Conservation (phyloP, 92 coral and sea anemone species). For the Bergia sp. region DNA sequence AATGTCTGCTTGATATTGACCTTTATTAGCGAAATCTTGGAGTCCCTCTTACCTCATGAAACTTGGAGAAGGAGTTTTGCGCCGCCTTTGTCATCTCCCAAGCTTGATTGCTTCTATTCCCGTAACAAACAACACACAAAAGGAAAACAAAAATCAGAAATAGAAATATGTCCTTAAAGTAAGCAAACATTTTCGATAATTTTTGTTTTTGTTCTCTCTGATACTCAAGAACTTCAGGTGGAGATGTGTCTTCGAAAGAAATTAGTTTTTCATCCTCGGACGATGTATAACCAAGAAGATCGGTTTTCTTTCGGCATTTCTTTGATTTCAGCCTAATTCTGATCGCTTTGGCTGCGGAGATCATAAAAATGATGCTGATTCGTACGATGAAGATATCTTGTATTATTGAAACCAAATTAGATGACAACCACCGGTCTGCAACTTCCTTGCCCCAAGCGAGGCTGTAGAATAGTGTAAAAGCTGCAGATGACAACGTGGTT, state of each 20-base stretch:
- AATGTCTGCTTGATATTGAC: not conserved
- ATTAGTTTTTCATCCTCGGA: not conserved
- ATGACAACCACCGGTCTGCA: conserved; percentile 30
- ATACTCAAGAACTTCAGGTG: conserved; percentile 1
- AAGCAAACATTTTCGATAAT: not conserved
- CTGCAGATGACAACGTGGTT: conserved; percentile 1
- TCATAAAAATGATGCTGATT: not conserved
- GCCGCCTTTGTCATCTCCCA: not conserved
- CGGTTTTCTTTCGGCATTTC: not conserved
- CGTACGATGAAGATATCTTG: conserved; percentile 20
- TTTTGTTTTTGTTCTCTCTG: conserved; percentile 5
- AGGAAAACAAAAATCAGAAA: not conserved
- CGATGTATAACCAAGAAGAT: too few species aligned
- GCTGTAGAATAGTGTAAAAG: conserved; percentile 39
- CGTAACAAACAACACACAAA: not conserved
- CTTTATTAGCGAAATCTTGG: not conserved
- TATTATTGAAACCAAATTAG: not conserved
- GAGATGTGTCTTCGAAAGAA: not conserved
- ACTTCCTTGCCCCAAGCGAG: conserved; percentile 29
- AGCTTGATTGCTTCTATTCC: not conserved
- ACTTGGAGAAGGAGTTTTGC: not conserved
- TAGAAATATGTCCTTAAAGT: conserved; percentile 5
- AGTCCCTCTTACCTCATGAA: not conserved
- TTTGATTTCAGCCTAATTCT: not conserved
- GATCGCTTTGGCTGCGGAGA: not conserved